Evolutionary conservation across 2,888 invertebrate species (phyloP).

Genomic region (Bugulina stolonifera): DNA sequence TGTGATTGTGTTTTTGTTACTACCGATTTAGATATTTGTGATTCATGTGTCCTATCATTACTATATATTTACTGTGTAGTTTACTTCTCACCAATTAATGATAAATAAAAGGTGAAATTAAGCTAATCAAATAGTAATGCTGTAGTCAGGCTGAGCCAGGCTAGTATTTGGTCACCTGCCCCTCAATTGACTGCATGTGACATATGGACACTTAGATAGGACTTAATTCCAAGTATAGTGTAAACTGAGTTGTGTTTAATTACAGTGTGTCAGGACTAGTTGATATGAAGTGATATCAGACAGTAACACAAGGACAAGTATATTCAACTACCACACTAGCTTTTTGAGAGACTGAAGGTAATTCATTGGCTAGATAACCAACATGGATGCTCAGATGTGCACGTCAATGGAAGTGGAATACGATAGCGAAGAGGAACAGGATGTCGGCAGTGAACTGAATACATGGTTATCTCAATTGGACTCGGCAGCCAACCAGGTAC

Average conservation of each 20-base stretch:
- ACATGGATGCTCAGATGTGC: conserved; percentile 4
- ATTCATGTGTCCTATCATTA: neutral
- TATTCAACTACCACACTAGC: too few relatives aligned
- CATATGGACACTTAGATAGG: too few relatives aligned
- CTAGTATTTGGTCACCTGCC: too few relatives aligned
- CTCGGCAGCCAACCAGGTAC: neutral
- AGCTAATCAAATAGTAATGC: too few relatives aligned
- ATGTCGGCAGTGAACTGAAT: conserved; percentile 21
- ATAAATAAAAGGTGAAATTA: neutral
- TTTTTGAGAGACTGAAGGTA: too few relatives aligned
- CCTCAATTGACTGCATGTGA: too few relatives aligned
- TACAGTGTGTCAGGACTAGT: too few relatives aligned
- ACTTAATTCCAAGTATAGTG: too few relatives aligned
- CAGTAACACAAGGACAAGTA: too few relatives aligned
- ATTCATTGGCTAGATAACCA: neutral
- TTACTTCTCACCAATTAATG: neutral
- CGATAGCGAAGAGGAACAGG: conserved; percentile 27
- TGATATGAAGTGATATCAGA: too few relatives aligned
- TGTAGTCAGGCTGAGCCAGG: too few relatives aligned
- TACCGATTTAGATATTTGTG: neutral
- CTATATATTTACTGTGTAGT: neutral
- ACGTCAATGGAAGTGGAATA: conserved; percentile 25
- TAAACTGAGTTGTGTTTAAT: too few relatives aligned
- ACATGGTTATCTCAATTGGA: conserved; percentile 16
- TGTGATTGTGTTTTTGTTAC: neutral